Evolutionary conservation across 2,113 vertebrate genomes (phyloP).

Genomic region (Callipepla squamata): DNA sequence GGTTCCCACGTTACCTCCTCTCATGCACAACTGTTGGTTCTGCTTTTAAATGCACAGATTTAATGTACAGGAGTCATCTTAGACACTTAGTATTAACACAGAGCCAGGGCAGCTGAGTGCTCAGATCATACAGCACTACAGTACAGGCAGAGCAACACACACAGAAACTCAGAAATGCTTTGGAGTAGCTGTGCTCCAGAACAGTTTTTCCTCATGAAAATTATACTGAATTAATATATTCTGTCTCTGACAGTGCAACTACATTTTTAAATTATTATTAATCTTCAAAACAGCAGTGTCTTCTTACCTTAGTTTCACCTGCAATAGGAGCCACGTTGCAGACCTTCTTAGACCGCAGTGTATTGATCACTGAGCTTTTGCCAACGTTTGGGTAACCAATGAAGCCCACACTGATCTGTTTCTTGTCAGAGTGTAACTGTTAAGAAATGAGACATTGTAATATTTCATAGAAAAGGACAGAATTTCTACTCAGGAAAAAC

Average conservation of each 20-base stretch:
- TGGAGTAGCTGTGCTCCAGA: neutral
- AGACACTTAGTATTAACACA: neutral
- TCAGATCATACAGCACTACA: neutral
- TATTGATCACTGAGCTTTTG: constrained; percentile 98
- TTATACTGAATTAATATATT: neutral
- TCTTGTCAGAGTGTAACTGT: constrained; percentile 97
- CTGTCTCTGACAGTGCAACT: neutral
- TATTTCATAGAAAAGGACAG: neutral
- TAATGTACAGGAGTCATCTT: neutral
- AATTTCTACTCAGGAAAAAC: neutral
- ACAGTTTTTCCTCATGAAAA: neutral
- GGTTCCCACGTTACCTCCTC: neutral
- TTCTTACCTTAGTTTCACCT: constrained; percentile 94
- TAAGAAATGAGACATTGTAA: neutral
- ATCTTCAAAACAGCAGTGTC: neutral
- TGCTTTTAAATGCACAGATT: neutral
- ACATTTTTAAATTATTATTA: too few species aligned
- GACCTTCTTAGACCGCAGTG: constrained; percentile 95
- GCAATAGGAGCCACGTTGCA: constrained; percentile 96
- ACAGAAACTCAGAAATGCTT: neutral
- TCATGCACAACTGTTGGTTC: neutral
- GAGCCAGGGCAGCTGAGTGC: neutral
- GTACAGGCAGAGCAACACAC: rapidly evolving
- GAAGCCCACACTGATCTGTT: constrained; percentile 98
- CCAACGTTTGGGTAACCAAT: constrained; percentile 98